Evolutionary conservation across 2,888 invertebrate genomes (phyloP).

Genomic region (Ophion ventricosus): DNA sequence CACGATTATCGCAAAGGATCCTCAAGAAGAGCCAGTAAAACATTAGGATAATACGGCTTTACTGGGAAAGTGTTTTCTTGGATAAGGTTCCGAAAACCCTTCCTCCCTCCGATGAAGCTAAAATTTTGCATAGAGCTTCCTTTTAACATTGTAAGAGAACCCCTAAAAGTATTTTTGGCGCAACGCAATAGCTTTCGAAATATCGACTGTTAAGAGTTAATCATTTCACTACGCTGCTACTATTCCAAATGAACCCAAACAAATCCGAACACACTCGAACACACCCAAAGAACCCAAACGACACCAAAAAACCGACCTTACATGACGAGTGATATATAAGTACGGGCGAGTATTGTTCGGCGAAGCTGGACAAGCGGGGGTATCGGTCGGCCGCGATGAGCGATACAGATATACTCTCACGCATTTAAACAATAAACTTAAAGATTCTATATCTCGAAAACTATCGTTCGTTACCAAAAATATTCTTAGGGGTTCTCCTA

Average conservation of each 20-base stretch:
- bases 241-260: background rate
- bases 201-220: background rate
- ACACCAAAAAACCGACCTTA: background rate
- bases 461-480: background rate
- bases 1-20: no score
- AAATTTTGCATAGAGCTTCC: constrained; percentile 4
- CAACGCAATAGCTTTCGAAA: background rate
- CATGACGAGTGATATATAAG: background rate
- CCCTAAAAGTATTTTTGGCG: constrained; percentile 7
- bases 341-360: background rate
- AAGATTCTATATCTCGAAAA: background rate
- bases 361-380: background rate
- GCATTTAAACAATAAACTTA: background rate
- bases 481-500: background rate
- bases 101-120: background rate
- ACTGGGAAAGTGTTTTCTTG: background rate
- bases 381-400: background rate
- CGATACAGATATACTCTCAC: background rate
- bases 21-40: no score
- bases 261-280: background rate
- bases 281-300: background rate
- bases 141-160: background rate
- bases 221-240: background rate
- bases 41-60: no score
- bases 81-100: background rate